These are phyloP conservation scores for Heliconius hermathena DNA, from an alignment of 1,140 invertebrate species.

Conservation along the genomic window DNA sequence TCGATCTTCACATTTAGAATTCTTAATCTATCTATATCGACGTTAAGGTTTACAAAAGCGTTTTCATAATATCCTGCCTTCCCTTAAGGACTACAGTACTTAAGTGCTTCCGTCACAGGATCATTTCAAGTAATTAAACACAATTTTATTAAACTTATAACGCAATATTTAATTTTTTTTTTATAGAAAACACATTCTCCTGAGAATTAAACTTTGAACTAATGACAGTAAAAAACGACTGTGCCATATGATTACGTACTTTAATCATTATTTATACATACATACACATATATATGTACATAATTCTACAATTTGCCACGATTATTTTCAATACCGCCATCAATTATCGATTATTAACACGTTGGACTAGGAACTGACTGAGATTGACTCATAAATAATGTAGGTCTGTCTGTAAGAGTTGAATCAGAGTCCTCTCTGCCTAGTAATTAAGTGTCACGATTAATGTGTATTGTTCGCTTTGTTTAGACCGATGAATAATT, in stretches of 20 bases:
- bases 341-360: constrained; percentile 28
- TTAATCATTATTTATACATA: not conserved
- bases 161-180: too few relatives aligned
- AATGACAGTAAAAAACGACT: too few relatives aligned
- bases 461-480: constrained; percentile 26
- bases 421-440: constrained; percentile 41
- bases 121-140: too few relatives aligned
- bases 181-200: too few relatives aligned
- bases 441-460: constrained; percentile 30
- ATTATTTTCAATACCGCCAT: constrained; percentile 13
- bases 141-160: too few relatives aligned
- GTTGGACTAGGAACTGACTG: constrained; percentile 16
- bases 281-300: not conserved
- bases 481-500: constrained; percentile 25
- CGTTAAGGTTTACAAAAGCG: too few relatives aligned
- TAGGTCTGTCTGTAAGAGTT: constrained; percentile 43
- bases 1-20: too few relatives aligned
- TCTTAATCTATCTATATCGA: too few relatives aligned
- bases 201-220: too few relatives aligned
- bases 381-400: constrained; percentile 40
- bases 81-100: too few relatives aligned
- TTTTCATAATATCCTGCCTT: too few relatives aligned
- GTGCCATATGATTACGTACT: not conserved
- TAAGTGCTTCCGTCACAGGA: too few relatives aligned
- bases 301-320: not conserved